Base-by-base conservation (phyloP, 2,888 invertebrate species). In the Pseudoips prasinana region DNA sequence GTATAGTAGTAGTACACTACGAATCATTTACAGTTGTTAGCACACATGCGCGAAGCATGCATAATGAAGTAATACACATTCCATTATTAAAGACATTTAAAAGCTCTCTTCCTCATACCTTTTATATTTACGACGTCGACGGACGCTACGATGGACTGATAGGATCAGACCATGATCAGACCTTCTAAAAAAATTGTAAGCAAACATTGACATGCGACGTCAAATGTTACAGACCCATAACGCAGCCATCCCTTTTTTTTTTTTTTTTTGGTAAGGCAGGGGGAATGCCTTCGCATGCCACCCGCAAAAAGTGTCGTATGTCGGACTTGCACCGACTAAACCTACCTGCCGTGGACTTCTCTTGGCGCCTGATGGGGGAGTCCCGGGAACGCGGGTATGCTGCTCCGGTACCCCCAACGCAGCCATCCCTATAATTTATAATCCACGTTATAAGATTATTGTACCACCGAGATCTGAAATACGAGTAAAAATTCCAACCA, bases 61-160 rank as follows among this genome's bases (percentile, higher is more conserved):
- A 20, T 7, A 20, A 20, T n/a, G 20, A 20, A 20, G 7, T n/a
- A n/a, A n/a, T n/a, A 20, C 7, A n/a, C 7, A 20, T 20, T 5
- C 20, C 20, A 20, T 20, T 20, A 7, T n/a, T n/a, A n/a, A 7
- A 7, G 7, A 20, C n/a, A 5, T 20, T 20, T 20, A 20, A 20
- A 20, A 20, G 20, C 7, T 5, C 7, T 5, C 2, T n/a, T 3
- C 7, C 2, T 20, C 20, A 20, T 20, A 20, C 3, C 2, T 20
- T 20, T 7, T 7, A 20, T 7, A 7, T 20, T 7, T 14, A 14
- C 5, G 14, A 14, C 18, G 36, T 44, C 2, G 37, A 46, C 18
- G 8, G 2, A 2, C 9, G 29, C 8, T 45, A 45, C 19, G 45
- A 42, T 29, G 52, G 52, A 1, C 22, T 49, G 6, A 40, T 53